Percentiles rank a stretch among this genome's conserved stretches.
phyloP scores from a whole-genome alignment of 2,888 invertebrate species.

The Sinelater perroti region DNA sequence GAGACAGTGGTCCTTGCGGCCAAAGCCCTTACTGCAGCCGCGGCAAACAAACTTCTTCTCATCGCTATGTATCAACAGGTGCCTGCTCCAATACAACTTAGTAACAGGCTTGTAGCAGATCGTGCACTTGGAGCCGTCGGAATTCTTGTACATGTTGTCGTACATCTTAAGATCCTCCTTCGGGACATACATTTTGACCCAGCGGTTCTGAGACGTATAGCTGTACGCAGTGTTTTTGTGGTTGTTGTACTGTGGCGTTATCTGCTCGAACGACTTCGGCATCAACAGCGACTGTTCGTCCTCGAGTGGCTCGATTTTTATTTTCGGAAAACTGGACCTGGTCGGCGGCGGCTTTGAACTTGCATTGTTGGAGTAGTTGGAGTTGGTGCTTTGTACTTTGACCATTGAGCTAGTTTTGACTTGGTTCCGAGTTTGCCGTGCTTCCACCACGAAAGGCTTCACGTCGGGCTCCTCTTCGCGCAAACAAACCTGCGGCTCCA shows the following conservation, averaged over 20 bases:
- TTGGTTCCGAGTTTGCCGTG: not conserved
- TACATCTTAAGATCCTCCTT: constrained; percentile 39
- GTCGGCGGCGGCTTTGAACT: not conserved
- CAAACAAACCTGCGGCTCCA: too few relatives aligned
- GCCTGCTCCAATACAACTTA: constrained; percentile 40
- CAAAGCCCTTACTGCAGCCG: constrained; percentile 42
- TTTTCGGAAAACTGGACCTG: constrained; percentile 5
- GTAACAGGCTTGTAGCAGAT: constrained; percentile 40
- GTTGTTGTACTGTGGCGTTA: too few relatives aligned
- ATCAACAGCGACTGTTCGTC: too few relatives aligned
- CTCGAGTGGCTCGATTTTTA: not conserved
- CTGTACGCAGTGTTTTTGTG: too few relatives aligned
- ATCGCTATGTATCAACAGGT: constrained; percentile 39
- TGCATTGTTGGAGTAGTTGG: not conserved
- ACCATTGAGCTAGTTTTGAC: not conserved
- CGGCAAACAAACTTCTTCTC: constrained; percentile 39
- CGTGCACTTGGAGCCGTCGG: constrained; percentile 37
- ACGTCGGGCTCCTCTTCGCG: too few relatives aligned
- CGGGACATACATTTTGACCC: constrained; percentile 20
- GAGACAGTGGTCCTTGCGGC: constrained; percentile 42
- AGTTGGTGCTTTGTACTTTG: not conserved
- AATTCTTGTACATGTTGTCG: constrained; percentile 35
- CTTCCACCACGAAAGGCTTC: not conserved
- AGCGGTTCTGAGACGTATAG: too few relatives aligned
- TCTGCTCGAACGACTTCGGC: too few relatives aligned